phyloP scores from a whole-genome alignment of 1,140 invertebrate genomes.

The Muscidifurax raptorellus region DNA sequence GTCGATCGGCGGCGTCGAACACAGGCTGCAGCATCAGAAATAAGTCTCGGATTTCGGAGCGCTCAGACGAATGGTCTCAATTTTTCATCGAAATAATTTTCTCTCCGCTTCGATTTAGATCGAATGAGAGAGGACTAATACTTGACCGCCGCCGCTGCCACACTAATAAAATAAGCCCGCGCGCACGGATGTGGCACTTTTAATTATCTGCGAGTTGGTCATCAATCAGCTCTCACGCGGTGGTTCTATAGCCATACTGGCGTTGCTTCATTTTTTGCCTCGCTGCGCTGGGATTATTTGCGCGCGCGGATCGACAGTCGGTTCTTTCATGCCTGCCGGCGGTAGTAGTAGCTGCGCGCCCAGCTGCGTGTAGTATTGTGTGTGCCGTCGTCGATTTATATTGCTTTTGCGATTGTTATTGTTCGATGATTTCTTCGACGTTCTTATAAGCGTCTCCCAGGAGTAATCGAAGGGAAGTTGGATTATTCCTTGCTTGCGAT shows the following conservation, averaged over 20 bases:
- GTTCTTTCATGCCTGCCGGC: constrained; percentile 53
- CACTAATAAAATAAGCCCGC: constrained; percentile 50
- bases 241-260: neutral
- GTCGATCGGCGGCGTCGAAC: constrained; percentile 41
- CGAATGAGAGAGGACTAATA: neutral
- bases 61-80: constrained; percentile 30
- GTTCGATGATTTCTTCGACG: constrained; percentile 17
- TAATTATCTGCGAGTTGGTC: constrained; percentile 63
- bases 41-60: constrained; percentile 27
- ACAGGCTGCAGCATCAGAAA: neutral
- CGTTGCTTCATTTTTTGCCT: neutral
- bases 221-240: constrained; percentile 64
- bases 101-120: constrained; percentile 35
- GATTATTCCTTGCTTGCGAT: too few species aligned
- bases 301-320: constrained; percentile 37
- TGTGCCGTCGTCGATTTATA: constrained; percentile 56
- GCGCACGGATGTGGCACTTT: constrained; percentile 46
- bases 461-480: too few species aligned
- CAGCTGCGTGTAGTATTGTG: neutral
- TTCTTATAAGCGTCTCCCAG: neutral
- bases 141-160: neutral
- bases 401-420: constrained; percentile 32
- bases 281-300: constrained; percentile 24
- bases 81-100: constrained; percentile 49
- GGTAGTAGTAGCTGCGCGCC: constrained; percentile 19